Percentiles rank a stretch among this genome's conserved stretches.
Evolutionary conservation across 2,113 vertebrate species (phyloP).

Genomic region (Mohoua ochrocephala): DNA sequence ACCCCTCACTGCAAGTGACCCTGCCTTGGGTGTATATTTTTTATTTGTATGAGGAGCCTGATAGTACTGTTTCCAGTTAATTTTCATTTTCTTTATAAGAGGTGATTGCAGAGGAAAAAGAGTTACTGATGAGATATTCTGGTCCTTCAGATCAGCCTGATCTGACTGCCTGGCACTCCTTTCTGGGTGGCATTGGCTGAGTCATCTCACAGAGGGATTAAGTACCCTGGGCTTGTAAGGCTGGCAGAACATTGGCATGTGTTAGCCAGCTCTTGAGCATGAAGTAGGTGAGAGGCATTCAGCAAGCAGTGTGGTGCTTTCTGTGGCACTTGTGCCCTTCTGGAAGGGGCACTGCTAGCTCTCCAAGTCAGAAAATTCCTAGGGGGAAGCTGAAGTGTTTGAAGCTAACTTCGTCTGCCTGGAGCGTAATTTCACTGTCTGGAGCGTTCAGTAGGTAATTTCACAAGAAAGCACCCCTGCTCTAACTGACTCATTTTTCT

Average conservation of each 20-base stretch:
- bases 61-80: neutral
- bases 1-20: neutral
- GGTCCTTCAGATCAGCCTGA: neutral
- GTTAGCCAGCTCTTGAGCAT: neutral
- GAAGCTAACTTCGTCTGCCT: neutral
- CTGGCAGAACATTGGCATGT: neutral
- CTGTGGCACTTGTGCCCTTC: neutral
- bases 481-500: neutral
- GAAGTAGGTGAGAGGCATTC: neutral
- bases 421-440: neutral
- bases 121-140: neutral
- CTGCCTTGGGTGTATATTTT: neutral
- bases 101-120: neutral
- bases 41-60: neutral
- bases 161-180: neutral
- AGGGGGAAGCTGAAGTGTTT: neutral
- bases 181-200: neutral
- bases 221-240: neutral
- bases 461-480: neutral
- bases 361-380: neutral
- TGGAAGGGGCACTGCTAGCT: neutral
- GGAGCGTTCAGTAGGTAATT: neutral
- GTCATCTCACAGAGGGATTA: neutral
- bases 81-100: neutral
- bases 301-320: neutral